Conservation (phyloP, 2,797 vertebrate species). For the Cottoperca gobio region DNA sequence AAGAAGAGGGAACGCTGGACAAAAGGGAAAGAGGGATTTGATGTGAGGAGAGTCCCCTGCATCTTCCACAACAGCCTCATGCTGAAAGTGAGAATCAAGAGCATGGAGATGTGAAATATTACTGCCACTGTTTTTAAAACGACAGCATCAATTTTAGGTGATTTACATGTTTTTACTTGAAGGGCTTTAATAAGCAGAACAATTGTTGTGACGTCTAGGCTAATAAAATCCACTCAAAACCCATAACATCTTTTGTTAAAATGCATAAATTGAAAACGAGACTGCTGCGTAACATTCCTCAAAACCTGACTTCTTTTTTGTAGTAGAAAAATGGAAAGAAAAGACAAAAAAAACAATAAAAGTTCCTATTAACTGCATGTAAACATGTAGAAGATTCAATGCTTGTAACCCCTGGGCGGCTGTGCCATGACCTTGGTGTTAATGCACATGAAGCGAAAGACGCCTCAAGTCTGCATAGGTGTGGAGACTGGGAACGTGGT, state of each 20-base stretch:
- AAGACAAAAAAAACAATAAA: background rate
- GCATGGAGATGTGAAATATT: constrained; percentile 11
- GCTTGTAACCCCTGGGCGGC: background rate
- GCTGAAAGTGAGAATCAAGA: constrained; percentile 21
- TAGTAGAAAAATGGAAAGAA: background rate
- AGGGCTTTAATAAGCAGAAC: constrained; percentile 30
- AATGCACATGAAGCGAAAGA: constrained; percentile 17
- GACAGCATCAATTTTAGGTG: constrained; percentile 13
- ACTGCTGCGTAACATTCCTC: background rate
- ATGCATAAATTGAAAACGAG: constrained; percentile 25
- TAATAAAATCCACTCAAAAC: constrained; percentile 29
- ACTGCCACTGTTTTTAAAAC: constrained; percentile 26
- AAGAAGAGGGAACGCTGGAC: constrained; percentile 31
- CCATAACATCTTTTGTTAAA: constrained; percentile 29
- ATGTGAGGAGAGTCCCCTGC: constrained; percentile 30
- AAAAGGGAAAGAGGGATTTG: constrained; percentile 17
- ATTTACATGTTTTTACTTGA: constrained; percentile 46
- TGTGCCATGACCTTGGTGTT: constrained; percentile 28
- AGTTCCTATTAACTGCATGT: background rate
- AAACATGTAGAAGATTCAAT: constrained; percentile 12
- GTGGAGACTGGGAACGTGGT: constrained; percentile 11
- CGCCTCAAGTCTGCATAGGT: constrained; percentile 7
- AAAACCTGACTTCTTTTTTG: constrained; percentile 7
- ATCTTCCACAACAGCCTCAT: constrained; percentile 48
- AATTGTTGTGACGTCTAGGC: constrained; percentile 34